phyloP scores from a whole-genome alignment of 2,113 vertebrate species.

The Tinamus guttatus region DNA sequence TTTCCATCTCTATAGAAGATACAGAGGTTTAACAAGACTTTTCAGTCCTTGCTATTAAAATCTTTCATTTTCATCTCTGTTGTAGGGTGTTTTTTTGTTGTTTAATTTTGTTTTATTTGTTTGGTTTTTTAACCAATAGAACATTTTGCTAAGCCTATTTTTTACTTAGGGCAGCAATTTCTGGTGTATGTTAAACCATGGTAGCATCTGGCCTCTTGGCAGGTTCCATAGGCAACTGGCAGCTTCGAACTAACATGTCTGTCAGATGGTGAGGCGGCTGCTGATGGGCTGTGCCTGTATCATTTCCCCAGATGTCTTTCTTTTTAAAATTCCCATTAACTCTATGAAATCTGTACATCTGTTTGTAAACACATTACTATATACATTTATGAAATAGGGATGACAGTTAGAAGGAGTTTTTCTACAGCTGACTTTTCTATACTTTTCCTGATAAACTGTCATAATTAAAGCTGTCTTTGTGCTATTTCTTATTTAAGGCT shows the following conservation, averaged over 20 bases:
- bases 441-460: not conserved
- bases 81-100: not conserved
- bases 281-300: not conserved
- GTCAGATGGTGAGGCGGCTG: constrained; percentile 35
- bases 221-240: constrained; percentile 38
- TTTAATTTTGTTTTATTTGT: not conserved
- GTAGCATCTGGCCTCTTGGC: constrained; percentile 67
- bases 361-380: not conserved
- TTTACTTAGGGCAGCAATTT: constrained; percentile 36
- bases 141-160: not conserved
- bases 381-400: not conserved
- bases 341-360: not conserved
- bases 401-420: not conserved
- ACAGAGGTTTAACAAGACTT: not conserved
- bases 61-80: not conserved
- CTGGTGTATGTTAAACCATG: constrained; percentile 2
- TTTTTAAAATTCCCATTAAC: not conserved
- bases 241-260: not conserved
- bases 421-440: not conserved
- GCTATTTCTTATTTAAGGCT: not conserved
- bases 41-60: not conserved
- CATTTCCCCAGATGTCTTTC: not conserved
- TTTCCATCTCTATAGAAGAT: not conserved
- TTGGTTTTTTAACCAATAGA: not conserved
- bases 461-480: not conserved